Conservation (phyloP, 2,888 invertebrate species). For the Malachius bipustulatus region DNA sequence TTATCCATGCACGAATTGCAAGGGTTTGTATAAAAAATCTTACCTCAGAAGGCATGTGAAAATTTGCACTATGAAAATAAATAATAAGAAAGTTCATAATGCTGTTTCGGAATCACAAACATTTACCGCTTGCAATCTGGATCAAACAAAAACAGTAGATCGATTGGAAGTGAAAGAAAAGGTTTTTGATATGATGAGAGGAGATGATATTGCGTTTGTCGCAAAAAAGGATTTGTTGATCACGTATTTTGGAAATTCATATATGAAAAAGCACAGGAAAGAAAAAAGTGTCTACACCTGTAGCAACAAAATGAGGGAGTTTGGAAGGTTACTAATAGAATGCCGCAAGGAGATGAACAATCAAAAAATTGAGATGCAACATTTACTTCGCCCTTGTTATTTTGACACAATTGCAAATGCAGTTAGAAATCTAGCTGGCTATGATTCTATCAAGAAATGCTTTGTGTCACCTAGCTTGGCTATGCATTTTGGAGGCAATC, state of each 20-base stretch:
- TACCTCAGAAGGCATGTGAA: constrained; percentile 14
- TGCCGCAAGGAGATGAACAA: no score
- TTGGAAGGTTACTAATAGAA: constrained; percentile 11
- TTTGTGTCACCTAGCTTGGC: constrained; percentile 12
- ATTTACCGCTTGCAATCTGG: no score
- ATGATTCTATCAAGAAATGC: constrained; percentile 10
- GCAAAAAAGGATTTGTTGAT: constrained; percentile 16
- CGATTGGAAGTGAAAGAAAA: no score
- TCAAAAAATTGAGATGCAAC: constrained; percentile 9
- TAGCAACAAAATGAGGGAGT: constrained; percentile 14
- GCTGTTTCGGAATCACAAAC: no score
- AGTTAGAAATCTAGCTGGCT: constrained; percentile 11
- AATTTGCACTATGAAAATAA: constrained; percentile 14
- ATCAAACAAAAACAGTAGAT: no score
- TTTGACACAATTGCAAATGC: constrained; percentile 10
- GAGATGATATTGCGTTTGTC: constrained; percentile 13
- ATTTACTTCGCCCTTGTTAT: constrained; percentile 7
- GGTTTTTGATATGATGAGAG: constrained; percentile 15
- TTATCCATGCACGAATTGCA: constrained; percentile 20
- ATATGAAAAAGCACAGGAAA: constrained; percentile 14
- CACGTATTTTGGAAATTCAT: constrained; percentile 13
- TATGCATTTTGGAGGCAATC: constrained; percentile 11
- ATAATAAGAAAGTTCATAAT: no score
- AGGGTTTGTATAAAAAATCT: constrained; percentile 16
- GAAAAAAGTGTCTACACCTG: constrained; percentile 13